Conservation (phyloP, 2,113 vertebrate genomes). For the Athene cunicularia region DNA sequence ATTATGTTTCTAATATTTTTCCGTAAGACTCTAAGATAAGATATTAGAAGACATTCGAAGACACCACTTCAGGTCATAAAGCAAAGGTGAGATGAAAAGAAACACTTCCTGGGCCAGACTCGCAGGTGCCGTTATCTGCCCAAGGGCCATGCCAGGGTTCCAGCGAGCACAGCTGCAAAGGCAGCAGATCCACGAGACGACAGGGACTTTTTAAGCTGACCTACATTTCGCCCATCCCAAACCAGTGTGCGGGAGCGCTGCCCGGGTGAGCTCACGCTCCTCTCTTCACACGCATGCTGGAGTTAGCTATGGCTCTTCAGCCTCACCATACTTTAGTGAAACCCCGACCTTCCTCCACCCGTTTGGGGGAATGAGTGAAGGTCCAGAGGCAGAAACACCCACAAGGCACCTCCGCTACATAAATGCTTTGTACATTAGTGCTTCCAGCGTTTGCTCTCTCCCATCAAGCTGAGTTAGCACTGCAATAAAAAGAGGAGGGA, state of each 20-base stretch:
- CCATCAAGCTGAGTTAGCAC: not conserved
- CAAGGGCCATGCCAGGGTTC: rapidly evolving
- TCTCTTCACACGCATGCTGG: rapidly evolving
- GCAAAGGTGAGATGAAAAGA: not conserved
- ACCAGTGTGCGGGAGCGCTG: rapidly evolving
- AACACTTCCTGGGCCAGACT: rapidly evolving
- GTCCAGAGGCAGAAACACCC: not conserved
- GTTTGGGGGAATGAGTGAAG: rapidly evolving
- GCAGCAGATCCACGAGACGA: rapidly evolving
- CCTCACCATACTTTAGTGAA: not conserved
- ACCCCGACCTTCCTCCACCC: rapidly evolving
- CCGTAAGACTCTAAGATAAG: not conserved
- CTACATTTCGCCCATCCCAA: not conserved
- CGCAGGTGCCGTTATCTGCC: rapidly evolving
- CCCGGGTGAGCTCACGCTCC: rapidly evolving
- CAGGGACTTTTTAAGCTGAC: rapidly evolving
- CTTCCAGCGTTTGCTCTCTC: not conserved
- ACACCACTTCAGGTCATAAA: not conserved
- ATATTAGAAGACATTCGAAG: rapidly evolving
- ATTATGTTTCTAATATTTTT: too few species aligned
- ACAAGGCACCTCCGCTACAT: too few species aligned
- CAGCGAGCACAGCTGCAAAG: not conserved
- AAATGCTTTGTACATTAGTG: rapidly evolving
- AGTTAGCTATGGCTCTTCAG: not conserved
- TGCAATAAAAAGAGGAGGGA: rapidly evolving